A percentile compares a stretch with the other conserved stretches of the same genome.
Evolutionary conservation across 2,113 vertebrate species (phyloP).

Genomic region (Struthidea cinerea): DNA sequence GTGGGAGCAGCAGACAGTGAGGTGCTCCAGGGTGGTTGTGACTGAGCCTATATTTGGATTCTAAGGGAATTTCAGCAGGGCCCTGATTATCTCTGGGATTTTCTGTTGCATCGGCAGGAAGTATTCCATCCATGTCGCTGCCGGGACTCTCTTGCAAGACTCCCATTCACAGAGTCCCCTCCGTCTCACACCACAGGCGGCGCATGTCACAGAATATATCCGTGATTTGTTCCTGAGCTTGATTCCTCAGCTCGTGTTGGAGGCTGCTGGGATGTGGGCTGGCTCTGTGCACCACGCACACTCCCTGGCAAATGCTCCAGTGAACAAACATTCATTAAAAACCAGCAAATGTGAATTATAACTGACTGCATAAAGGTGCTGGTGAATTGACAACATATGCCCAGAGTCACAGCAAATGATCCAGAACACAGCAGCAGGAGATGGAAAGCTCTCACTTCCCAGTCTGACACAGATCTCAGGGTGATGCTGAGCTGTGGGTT

Average conservation of each 20-base stretch:
- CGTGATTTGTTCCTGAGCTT: not conserved
- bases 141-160: not conserved
- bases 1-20: not conserved
- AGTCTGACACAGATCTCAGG: not conserved
- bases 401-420: not conserved
- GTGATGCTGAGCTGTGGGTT: not conserved
- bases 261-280: not conserved
- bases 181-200: rapidly evolving
- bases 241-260: not conserved
- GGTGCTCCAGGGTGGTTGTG: not conserved
- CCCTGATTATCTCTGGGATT: not conserved
- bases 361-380: not conserved
- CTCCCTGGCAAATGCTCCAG: not conserved
- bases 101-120: not conserved
- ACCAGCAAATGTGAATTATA: not conserved
- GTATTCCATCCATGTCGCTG: not conserved
- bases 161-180: not conserved
- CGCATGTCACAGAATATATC: not conserved
- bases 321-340: constrained; percentile 27
- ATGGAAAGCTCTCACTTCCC: not conserved
- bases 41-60: not conserved
- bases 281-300: not conserved
- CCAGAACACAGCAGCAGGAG: not conserved
- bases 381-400: not conserved
- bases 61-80: not conserved